Conservation (phyloP, 2,888 invertebrate species). For the Ptilodon capucinus region DNA sequence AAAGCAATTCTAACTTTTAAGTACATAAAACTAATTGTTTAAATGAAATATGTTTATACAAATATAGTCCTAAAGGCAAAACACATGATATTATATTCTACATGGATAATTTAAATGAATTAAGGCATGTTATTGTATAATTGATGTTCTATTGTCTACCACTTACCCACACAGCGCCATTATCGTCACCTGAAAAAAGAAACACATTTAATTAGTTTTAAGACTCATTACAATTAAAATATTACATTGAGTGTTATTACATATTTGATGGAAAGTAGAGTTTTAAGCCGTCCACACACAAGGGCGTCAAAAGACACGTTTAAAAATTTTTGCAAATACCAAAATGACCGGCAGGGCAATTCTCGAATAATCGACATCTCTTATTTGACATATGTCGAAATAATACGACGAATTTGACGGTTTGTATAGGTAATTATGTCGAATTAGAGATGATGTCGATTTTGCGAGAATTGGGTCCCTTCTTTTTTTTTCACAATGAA, state of each 20-base stretch:
- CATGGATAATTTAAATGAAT: not conserved
- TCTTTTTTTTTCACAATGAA: no score
- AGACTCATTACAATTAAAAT: not conserved
- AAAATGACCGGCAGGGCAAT: no score
- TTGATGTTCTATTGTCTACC: not conserved
- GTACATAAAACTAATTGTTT: not conserved
- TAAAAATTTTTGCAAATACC: no score
- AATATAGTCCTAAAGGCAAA: not conserved
- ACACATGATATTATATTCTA: not conserved
- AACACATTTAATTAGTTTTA: constrained; percentile 1
- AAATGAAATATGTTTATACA: not conserved
- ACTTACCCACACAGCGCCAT: constrained; percentile 17
- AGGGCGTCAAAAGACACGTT: no score
- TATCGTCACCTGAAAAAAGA: constrained; percentile 31
- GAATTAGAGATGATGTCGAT: no score
- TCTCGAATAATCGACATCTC: no score
- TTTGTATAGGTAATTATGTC: no score
- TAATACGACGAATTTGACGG: no score
- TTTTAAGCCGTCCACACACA: no score
- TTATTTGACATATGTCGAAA: no score
- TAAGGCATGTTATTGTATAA: not conserved
- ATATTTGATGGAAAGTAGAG: not conserved
- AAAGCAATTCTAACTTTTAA: not conserved
- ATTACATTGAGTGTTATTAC: not conserved
- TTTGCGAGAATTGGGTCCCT: no score